Base-by-base conservation (phyloP, 2,888 invertebrate species). In the Disparrhopalites patrizii region DNA sequence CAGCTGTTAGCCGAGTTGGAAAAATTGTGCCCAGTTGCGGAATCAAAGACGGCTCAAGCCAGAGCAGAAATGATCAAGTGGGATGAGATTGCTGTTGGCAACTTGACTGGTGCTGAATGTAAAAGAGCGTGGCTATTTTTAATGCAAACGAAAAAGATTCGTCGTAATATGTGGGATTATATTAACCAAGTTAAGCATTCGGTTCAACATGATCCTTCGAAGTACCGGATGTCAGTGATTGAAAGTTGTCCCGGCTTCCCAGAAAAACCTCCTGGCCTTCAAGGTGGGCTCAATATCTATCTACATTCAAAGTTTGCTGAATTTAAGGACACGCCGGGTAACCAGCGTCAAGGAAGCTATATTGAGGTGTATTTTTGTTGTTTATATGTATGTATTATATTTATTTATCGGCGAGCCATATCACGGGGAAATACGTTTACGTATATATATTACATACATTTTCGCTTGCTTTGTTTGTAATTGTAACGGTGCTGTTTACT, bases 141-240 rank as follows among this genome's bases (percentile, higher is more conserved):
- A 20, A 20, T 18, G 18, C 58, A 18, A 13, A 60, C 68, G 8
- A 43, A 70, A 13, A 47, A 74, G 40, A 69, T 36, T 43, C 65
- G 18, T 40, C 55, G 75, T 33, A 73, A 73, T 31, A 63, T 74
- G 70, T 51, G 62, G 18, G 75, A 75, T 61, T 15, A 72, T 2
- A 65, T 73, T 4, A 27, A 66, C 1, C 74, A 74, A 66, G 47
- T 73, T 3, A 63, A 67, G 31, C 10, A 40, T 0, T 51, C 33
- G 15, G 58, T 70, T 28, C 51, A 65, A 13, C 8, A n/a, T 3
- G 60, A 65, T 23, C 60, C 30, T 2, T 20, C 3, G 2, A 63
- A 55, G 15, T 68, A 65, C 20, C 47, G 54, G 28, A 60, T 47
- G 4, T 68, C 66, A 51, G 27, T 65, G 2, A 30, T 73, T 25